Evolutionary conservation across 2,113 vertebrate species (phyloP).

Genomic region (Chionomys nivalis): DNA sequence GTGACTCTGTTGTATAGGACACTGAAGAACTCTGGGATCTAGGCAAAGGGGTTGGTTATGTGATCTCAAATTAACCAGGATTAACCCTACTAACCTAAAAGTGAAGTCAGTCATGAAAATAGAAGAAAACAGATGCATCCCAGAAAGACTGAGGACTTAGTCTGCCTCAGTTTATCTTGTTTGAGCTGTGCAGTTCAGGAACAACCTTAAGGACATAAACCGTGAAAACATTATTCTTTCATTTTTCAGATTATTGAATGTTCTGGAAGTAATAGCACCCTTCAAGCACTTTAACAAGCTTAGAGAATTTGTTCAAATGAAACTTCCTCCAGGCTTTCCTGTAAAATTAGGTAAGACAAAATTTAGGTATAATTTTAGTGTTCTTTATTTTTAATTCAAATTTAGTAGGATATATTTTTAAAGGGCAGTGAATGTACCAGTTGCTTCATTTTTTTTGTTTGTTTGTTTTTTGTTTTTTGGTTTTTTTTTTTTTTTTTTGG

Average conservation of each 20-base stretch:
- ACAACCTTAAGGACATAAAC: neutral
- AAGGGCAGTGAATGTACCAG: slow-evolving; percentile 24
- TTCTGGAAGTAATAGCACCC: slow-evolving; percentile 98
- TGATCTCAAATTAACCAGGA: neutral
- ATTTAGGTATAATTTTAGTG: neutral
- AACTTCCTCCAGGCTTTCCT: slow-evolving; percentile 98
- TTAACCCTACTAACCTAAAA: neutral
- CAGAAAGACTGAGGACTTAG: neutral
- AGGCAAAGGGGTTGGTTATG: neutral
- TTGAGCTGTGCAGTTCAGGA: neutral
- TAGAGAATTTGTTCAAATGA: slow-evolving; percentile 99
- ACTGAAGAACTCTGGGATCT: neutral
- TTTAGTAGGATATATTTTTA: slow-evolving; percentile 35
- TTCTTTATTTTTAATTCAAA: neutral
- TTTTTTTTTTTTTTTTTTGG: too few species aligned
- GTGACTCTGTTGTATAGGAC: neutral
- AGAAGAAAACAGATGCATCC: neutral
- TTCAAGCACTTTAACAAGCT: slow-evolving; percentile 99
- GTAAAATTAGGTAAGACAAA: slow-evolving; percentile 95
- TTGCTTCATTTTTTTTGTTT: slow-evolving; percentile 5
- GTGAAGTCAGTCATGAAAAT: neutral
- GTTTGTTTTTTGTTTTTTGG: too few species aligned
- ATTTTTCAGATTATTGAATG: slow-evolving; percentile 95
- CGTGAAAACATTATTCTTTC: neutral
- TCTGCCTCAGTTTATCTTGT: neutral